Percentiles rank a stretch among this genome's conserved stretches.
Evolutionary conservation across 1,140 invertebrate genomes (phyloP).

Genomic region (Oedothorax gibbosus): DNA sequence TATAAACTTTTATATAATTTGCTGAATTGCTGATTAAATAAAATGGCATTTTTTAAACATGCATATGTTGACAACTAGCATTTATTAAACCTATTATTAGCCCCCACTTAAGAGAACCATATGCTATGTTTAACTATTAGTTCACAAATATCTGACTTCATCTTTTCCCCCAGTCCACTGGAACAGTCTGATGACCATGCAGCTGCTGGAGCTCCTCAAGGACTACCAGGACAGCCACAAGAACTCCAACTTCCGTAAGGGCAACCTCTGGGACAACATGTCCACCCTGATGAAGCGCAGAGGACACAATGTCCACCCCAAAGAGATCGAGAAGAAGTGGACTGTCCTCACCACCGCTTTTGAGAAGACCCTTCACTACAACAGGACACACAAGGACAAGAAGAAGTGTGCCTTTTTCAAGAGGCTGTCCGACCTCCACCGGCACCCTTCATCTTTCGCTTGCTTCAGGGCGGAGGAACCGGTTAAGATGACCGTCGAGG

Average conservation of each 20-base stretch:
- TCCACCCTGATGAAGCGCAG: constrained; percentile 34
- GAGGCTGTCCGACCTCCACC: constrained; percentile 21
- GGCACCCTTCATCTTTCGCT: constrained; percentile 38
- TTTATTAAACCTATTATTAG: too few species aligned
- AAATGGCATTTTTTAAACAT: too few species aligned
- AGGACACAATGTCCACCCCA: constrained; percentile 27
- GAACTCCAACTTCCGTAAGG: constrained; percentile 47
- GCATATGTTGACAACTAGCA: background rate
- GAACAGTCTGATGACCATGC: constrained; percentile 55
- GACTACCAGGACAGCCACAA: constrained; percentile 46
- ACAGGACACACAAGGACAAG: constrained; percentile 49
- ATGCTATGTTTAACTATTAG: too few species aligned
- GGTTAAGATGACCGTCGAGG: constrained; percentile 44
- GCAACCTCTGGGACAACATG: constrained; percentile 44
- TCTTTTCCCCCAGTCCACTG: constrained; percentile 34
- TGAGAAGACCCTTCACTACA: constrained; percentile 43
- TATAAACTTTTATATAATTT: too few species aligned
- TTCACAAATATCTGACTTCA: background rate
- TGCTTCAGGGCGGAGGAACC: constrained; percentile 27
- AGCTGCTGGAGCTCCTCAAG: constrained; percentile 43
- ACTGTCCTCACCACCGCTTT: constrained; percentile 19
- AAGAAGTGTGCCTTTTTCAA: constrained; percentile 58
- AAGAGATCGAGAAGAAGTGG: constrained; percentile 46
- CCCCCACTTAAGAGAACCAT: too few species aligned
- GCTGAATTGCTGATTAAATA: too few species aligned